Conservation (phyloP, 2,797 vertebrate genomes). For the Scleropages formosus region DNA sequence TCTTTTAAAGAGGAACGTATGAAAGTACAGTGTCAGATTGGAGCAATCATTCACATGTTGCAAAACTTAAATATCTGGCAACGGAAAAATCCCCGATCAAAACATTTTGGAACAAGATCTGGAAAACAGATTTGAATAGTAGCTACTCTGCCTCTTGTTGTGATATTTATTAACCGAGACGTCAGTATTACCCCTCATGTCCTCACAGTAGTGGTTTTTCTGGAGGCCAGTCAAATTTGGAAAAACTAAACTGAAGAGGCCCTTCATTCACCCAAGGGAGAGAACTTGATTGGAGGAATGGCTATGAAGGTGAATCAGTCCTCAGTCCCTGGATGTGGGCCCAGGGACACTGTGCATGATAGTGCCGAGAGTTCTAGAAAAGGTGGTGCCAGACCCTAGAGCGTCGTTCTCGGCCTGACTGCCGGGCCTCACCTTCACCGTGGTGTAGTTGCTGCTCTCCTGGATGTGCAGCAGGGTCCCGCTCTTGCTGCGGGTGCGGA, state of each 20-base stretch:
- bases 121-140: slow-evolving; percentile 41
- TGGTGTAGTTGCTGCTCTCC: slow-evolving; percentile 96
- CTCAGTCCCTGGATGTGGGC: slow-evolving; percentile 59
- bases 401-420: neutral
- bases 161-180: slow-evolving; percentile 56
- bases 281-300: slow-evolving; percentile 47
- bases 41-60: too few relatives aligned
- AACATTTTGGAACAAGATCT: slow-evolving; percentile 45
- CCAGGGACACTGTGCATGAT: slow-evolving; percentile 44
- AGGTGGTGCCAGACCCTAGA: slow-evolving; percentile 46
- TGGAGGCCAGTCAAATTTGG: slow-evolving; percentile 56
- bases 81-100: slow-evolving; percentile 36
- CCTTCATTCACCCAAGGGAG: slow-evolving; percentile 26
- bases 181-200: slow-evolving; percentile 38
- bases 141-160: slow-evolving; percentile 38
- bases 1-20: too few relatives aligned
- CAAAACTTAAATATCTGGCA: neutral
- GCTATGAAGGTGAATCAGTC: slow-evolving; percentile 59
- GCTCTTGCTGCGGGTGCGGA: slow-evolving; percentile 89
- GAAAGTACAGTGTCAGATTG: neutral
- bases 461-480: slow-evolving; percentile 87
- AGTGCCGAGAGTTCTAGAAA: slow-evolving; percentile 38
- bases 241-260: slow-evolving; percentile 51
- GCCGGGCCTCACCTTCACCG: slow-evolving; percentile 77
- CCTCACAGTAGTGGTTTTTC: slow-evolving; percentile 51